A percentile compares a stretch with the other conserved stretches of the same genome.
Evolutionary conservation across 2,888 invertebrate genomes (phyloP).

Genomic region (Lasius platythorax): DNA sequence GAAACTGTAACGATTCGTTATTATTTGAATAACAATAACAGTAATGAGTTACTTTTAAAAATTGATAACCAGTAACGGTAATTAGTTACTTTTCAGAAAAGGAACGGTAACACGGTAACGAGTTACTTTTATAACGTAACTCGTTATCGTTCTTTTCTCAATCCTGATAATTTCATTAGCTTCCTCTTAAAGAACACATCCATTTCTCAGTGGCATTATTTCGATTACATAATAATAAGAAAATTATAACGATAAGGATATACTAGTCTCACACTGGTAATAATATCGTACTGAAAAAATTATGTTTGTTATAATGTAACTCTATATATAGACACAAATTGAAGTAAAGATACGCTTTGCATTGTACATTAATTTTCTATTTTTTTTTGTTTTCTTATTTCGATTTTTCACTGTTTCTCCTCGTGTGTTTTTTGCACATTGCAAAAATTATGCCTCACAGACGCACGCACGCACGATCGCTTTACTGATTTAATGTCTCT

Average conservation of each 20-base stretch:
- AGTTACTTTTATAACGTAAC: background rate
- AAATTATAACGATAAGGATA: constrained; percentile 57
- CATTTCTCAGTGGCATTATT: constrained; percentile 60
- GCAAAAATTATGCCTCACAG: background rate
- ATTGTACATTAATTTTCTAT: background rate
- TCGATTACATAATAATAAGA: constrained; percentile 63
- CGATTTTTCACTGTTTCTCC: constrained; percentile 4
- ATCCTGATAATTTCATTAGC: constrained; percentile 37
- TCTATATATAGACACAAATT: background rate
- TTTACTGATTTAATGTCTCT: background rate
- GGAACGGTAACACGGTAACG: background rate
- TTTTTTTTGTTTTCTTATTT: background rate
- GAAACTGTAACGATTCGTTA: background rate
- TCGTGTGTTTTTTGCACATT: constrained; percentile 6
- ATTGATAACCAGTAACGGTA: background rate
- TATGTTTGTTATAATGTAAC: constrained; percentile 1
- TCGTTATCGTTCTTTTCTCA: background rate
- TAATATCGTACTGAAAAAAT: constrained; percentile 24
- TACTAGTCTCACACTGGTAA: background rate
- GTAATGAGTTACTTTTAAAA: background rate
- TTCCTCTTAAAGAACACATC: constrained; percentile 64
- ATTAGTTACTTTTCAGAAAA: background rate
- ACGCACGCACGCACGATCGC: background rate
- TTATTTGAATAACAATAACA: too few species aligned
- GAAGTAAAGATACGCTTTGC: background rate